phyloP scores from a whole-genome alignment of 35 echinoderm and acorn worm species.

The Apostichopus californicus region DNA sequence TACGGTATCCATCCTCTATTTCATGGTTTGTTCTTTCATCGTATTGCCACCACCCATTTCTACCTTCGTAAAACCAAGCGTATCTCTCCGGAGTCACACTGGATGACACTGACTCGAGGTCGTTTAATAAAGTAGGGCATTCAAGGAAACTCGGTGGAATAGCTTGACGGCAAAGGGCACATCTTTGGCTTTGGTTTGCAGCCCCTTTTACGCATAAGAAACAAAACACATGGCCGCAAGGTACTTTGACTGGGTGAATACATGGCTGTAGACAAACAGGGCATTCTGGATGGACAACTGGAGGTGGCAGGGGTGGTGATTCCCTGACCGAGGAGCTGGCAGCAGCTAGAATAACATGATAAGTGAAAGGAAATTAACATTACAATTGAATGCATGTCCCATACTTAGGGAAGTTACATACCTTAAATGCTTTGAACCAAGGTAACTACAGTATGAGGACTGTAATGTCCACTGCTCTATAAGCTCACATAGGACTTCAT shows the following conservation, averaged over 20 bases:
- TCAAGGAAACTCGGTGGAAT: conserved; percentile 84
- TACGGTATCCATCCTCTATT: conserved; percentile 78
- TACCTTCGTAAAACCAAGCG: conserved; percentile 95
- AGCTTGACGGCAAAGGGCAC: conserved; percentile 89
- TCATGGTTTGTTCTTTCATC: conserved; percentile 92
- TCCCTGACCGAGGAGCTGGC: background rate
- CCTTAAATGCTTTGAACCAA: too few species aligned
- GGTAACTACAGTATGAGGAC: too few species aligned
- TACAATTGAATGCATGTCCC: too few species aligned
- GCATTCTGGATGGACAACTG: conserved; percentile 74
- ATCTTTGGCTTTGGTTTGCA: conserved; percentile 81
- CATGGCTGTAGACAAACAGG: conserved; percentile 91
- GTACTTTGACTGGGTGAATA: conserved; percentile 90
- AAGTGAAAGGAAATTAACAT: background rate
- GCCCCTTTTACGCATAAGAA: conserved; percentile 96
- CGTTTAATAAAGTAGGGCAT: conserved; percentile 65
- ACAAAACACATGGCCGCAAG: conserved; percentile 96
- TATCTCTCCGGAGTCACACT: conserved; percentile 55
- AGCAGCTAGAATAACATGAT: background rate
- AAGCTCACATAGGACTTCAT: too few species aligned
- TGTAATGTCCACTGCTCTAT: too few species aligned
- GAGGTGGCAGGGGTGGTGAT: background rate
- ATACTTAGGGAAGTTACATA: too few species aligned
- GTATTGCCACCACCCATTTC: conserved; percentile 99
- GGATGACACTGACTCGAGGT: background rate